phyloP scores from a whole-genome alignment of 2,888 invertebrate species.

The Nasonia oneida region DNA sequence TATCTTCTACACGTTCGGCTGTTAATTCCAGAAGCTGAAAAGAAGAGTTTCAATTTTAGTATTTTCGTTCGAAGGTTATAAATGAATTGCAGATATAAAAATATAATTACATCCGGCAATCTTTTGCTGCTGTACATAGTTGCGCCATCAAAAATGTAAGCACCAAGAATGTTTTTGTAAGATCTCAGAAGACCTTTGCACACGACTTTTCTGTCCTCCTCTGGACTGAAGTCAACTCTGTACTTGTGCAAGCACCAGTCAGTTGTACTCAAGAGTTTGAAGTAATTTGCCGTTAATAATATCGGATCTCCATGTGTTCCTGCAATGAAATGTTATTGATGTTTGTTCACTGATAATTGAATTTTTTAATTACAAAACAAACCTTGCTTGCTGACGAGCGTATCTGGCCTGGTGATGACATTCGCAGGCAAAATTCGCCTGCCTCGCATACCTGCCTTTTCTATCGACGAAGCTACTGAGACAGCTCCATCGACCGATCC shows the following conservation, averaged over 20 bases:
- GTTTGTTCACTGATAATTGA: neutral
- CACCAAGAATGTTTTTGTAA: slow-evolving; percentile 82
- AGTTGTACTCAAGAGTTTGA: slow-evolving; percentile 83
- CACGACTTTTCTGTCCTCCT: slow-evolving; percentile 84
- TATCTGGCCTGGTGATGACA: slow-evolving; percentile 77
- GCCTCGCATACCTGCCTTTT: slow-evolving; percentile 82
- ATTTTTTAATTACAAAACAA: neutral
- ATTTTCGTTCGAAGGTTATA: slow-evolving; percentile 3
- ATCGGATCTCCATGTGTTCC: slow-evolving; percentile 81
- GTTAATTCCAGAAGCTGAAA: slow-evolving; percentile 82
- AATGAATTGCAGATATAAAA: slow-evolving; percentile 23
- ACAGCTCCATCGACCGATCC: slow-evolving; percentile 45
- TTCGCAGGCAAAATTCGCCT: slow-evolving; percentile 80
- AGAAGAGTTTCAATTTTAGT: neutral
- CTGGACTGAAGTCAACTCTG: slow-evolving; percentile 87
- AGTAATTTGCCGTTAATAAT: slow-evolving; percentile 85
- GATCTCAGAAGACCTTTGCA: slow-evolving; percentile 83
- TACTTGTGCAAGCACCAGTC: slow-evolving; percentile 89
- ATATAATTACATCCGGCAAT: slow-evolving; percentile 74
- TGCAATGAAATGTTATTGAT: slow-evolving; percentile 67
- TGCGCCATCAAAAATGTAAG: slow-evolving; percentile 89
- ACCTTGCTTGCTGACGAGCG: slow-evolving; percentile 75
- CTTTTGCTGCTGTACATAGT: slow-evolving; percentile 84
- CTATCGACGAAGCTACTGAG: slow-evolving; percentile 72
- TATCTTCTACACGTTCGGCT: slow-evolving; percentile 81